Conservation (phyloP, 2,888 invertebrate genomes). For the Alentia gelatinosa region DNA sequence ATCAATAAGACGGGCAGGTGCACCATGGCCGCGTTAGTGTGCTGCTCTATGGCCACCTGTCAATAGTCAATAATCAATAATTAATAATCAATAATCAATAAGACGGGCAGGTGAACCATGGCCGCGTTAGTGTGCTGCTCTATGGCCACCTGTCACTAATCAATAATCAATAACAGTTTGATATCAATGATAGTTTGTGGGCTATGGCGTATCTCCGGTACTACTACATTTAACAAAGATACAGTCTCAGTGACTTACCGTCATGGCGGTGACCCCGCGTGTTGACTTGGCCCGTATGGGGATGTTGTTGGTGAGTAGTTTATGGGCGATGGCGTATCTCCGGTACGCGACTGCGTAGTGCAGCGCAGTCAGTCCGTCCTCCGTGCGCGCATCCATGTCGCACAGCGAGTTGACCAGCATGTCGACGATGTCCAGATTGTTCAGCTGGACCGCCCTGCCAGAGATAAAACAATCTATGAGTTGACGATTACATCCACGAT, state of each 20-base stretch:
- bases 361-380: constrained; percentile 73
- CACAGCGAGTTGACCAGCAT: constrained; percentile 74
- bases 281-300: constrained; percentile 72
- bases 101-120: constrained; percentile 72
- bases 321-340: constrained; percentile 73
- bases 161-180: too few species aligned
- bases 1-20: too few species aligned
- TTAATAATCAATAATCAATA: too few species aligned
- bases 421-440: constrained; percentile 72
- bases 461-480: neutral
- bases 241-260: too few species aligned
- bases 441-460: constrained; percentile 73
- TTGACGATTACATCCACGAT: constrained; percentile 74
- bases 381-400: constrained; percentile 73
- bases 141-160: constrained; percentile 73
- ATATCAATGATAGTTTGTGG: too few species aligned
- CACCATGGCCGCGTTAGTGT: too few species aligned
- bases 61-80: too few species aligned
- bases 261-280: constrained; percentile 75
- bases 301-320: constrained; percentile 69
- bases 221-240: too few species aligned
- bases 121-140: constrained; percentile 73
- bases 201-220: too few species aligned
- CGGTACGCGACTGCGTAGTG: constrained; percentile 75
- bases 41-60: too few species aligned